Conservation (phyloP, 2,113 vertebrate genomes). For the Hypomesus transpacificus region DNA sequence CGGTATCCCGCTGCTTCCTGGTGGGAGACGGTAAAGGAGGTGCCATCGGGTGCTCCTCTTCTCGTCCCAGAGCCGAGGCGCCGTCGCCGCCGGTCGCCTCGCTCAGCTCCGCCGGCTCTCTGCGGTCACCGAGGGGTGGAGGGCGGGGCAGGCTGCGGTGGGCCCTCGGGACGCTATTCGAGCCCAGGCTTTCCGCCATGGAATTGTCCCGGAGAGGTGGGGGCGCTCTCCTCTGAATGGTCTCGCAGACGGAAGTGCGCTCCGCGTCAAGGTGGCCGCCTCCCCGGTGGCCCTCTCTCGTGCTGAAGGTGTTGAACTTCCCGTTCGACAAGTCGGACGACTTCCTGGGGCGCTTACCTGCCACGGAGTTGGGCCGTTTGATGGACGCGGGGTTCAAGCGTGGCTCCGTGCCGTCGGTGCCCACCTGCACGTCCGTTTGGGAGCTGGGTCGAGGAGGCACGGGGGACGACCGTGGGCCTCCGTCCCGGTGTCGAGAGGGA, state of each 20-base stretch:
- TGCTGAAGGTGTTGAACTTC: constrained; percentile 85
- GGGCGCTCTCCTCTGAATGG: constrained; percentile 77
- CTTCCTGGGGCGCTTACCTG: constrained; percentile 76
- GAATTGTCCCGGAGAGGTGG: constrained; percentile 48
- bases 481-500: constrained; percentile 64
- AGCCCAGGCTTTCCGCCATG: constrained; percentile 63
- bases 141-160: constrained; percentile 69
- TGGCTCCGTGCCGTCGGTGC: constrained; percentile 78
- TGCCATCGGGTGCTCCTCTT: constrained; percentile 77
- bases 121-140: constrained; percentile 64
- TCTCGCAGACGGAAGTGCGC: constrained; percentile 84
- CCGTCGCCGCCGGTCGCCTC: constrained; percentile 54
- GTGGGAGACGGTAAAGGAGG: constrained; percentile 76
- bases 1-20: constrained; percentile 74
- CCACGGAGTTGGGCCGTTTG: constrained; percentile 73
- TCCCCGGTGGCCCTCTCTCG: constrained; percentile 79
- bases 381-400: constrained; percentile 83
- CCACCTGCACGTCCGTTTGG: constrained; percentile 78
- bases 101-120: constrained; percentile 35
- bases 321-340: constrained; percentile 69
- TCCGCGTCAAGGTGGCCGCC: constrained; percentile 77
- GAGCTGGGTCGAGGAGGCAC: constrained; percentile 88
- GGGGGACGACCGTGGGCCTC: constrained; percentile 80
- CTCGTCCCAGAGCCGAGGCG: constrained; percentile 62
- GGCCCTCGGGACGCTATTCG: constrained; percentile 64